Percentiles rank a stretch among this genome's conserved stretches.
Conservation (phyloP, 1,140 invertebrate species). For the Neodiprion pinetum region DNA sequence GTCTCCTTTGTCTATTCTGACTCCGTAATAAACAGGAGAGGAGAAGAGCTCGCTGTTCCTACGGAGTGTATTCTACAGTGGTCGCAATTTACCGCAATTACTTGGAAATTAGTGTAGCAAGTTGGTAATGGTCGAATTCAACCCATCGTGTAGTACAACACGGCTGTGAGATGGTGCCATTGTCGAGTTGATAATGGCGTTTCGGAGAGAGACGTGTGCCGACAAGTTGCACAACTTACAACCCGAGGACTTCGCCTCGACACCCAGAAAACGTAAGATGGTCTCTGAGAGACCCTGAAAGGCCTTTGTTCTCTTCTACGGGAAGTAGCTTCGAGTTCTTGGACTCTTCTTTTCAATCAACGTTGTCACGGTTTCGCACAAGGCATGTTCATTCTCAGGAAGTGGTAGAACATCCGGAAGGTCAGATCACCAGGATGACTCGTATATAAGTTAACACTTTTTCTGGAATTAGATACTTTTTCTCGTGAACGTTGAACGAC, state of each 20-base stretch:
- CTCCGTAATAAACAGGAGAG: neutral
- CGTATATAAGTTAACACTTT: too few species aligned
- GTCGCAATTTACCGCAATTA: conserved; percentile 17
- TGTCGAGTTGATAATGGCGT: conserved; percentile 23
- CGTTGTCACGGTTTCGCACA: too few species aligned
- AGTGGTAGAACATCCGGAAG: too few species aligned
- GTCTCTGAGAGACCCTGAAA: too few species aligned
- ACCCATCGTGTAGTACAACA: neutral
- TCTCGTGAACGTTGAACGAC: too few species aligned
- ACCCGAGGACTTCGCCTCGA: neutral
- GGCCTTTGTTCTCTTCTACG: too few species aligned
- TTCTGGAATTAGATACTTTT: too few species aligned
- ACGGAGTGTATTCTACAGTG: neutral
- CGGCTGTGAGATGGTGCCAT: conserved; percentile 13
- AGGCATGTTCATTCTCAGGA: too few species aligned
- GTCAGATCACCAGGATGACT: too few species aligned
- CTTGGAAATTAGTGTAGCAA: conserved; percentile 23
- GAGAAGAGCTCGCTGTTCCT: neutral
- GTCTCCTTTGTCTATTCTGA: neutral
- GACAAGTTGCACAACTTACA: conserved; percentile 19
- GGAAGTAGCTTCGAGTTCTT: too few species aligned
- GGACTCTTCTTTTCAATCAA: too few species aligned
- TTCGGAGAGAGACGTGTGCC: conserved; percentile 13
- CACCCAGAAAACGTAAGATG: too few species aligned
- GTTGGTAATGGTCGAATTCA: conserved; percentile 23